phyloP scores from a whole-genome alignment of 92 coral and sea anemone genomes.

The Epizoanthus rinbou region DNA sequence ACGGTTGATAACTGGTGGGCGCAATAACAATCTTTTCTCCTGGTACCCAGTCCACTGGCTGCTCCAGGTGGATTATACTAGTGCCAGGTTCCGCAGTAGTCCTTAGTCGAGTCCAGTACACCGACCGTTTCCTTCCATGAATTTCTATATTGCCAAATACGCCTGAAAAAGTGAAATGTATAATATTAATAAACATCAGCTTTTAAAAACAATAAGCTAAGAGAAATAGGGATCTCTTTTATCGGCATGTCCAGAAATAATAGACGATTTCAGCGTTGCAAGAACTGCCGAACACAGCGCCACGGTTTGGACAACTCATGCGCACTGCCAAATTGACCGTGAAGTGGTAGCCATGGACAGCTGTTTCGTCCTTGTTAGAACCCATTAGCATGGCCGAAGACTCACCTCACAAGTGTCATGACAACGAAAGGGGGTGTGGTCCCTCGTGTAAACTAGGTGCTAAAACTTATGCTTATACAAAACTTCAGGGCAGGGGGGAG shows the following conservation, averaged over 20 bases:
- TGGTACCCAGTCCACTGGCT: conserved; percentile 76
- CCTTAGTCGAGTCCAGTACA: conserved; percentile 89
- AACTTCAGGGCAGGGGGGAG: too few relatives aligned
- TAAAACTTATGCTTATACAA: too few relatives aligned
- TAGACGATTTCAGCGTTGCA: too few relatives aligned
- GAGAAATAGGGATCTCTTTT: neutral
- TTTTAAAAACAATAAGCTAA: neutral
- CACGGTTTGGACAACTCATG: too few relatives aligned
- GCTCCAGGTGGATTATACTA: conserved; percentile 55
- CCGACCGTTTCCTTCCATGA: conserved; percentile 74
- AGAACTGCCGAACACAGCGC: too few relatives aligned
- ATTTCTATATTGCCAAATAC: conserved; percentile 83
- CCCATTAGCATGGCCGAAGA: too few relatives aligned
- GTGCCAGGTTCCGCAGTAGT: conserved; percentile 68
- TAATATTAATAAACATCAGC: neutral
- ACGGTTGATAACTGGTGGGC: conserved; percentile 79
- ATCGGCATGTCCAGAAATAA: neutral
- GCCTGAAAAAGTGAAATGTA: conserved; percentile 21
- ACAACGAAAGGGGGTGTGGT: too few relatives aligned
- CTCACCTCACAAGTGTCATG: too few relatives aligned
- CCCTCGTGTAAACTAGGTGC: too few relatives aligned
- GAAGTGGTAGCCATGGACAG: too few relatives aligned
- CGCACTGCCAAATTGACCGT: too few relatives aligned
- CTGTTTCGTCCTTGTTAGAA: too few relatives aligned
- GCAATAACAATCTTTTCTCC: conserved; percentile 86